Evolutionary conservation across 1,140 invertebrate species (phyloP).

Genomic region (Batillaria attramentaria): DNA sequence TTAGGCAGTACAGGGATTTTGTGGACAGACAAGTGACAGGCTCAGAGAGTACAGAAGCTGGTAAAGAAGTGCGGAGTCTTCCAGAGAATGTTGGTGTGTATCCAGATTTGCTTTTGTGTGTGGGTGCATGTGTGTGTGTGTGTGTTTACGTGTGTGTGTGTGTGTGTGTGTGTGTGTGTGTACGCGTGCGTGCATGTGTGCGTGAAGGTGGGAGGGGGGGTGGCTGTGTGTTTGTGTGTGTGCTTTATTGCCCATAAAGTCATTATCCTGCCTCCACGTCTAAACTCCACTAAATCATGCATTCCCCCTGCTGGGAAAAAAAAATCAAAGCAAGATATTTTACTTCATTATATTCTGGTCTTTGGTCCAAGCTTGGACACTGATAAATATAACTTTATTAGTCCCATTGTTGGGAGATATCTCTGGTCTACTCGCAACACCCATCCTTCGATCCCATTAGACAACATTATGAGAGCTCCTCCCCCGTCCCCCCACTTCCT

Average conservation of each 20-base stretch:
- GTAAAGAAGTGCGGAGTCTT: slow-evolving; percentile 62
- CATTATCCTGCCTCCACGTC: too few relatives aligned
- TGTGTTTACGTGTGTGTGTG: not conserved
- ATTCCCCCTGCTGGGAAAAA: too few relatives aligned
- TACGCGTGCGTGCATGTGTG: not conserved
- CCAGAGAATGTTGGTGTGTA: slow-evolving; percentile 68
- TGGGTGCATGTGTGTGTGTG: not conserved
- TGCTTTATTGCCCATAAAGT: not conserved
- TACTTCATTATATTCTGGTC: too few relatives aligned
- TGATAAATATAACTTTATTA: too few relatives aligned
- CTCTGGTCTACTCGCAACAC: too few relatives aligned
- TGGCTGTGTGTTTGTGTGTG: not conserved
- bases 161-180: not conserved
- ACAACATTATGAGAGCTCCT: too few relatives aligned
- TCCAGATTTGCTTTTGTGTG: not conserved
- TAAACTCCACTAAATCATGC: too few relatives aligned
- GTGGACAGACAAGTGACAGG: slow-evolving; percentile 50
- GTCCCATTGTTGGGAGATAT: too few relatives aligned
- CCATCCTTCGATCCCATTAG: too few relatives aligned
- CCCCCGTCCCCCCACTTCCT: too few relatives aligned
- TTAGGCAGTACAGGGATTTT: slow-evolving; percentile 65
- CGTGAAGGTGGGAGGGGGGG: not conserved
- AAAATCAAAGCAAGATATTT: too few relatives aligned
- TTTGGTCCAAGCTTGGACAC: too few relatives aligned
- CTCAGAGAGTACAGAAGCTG: slow-evolving; percentile 47